Evolutionary conservation across 2,797 vertebrate genomes (phyloP), one percentile per base, ranked within the genome.

Genomic region (Gymnopithys bicolor): DNA sequence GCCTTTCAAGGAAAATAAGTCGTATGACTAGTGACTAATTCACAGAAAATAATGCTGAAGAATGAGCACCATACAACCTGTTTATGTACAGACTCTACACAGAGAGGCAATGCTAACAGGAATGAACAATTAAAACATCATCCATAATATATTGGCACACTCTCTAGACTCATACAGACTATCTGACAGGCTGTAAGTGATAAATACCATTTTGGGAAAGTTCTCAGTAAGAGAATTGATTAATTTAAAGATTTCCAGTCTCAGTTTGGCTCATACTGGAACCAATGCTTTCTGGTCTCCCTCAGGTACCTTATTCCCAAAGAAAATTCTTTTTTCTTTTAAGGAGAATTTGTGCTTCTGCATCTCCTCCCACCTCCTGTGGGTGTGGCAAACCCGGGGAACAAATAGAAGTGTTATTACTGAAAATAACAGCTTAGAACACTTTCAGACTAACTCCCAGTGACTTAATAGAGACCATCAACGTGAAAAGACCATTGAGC

Each of bases 391-490:
- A 91, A 76, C 85, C 80, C 78, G 76, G 91, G 91, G 85, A 95
- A 84, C 82, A 95, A 95, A 96, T 53, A 92, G 74, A 76, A 89
- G 93, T 73, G 95, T 92, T 92, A 84, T 93, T 95, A 97, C 79
- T 70, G 83, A 69, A 92, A 97, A 96, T 95, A 95, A 95, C 90
- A 81, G 86, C 52, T 84, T 95, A 93, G 87, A 96, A 78, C 77
- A 59, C 48, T 88, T 96, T 91, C 90, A 91, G 91, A 87, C 94
- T 71, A 64, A 84, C 93, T 89, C 86, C 74, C 85, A 84, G 95
- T 79, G 87, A 88, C 97, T 97, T 97, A 97, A 97, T 95, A 94
- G 95, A 85, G 45, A 95, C 94, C 48, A n/a, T 97, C 95, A 96
- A 97, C 94, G 90, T 85, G 94, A 86, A 93, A 97, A 96, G 95